Evolutionary conservation across 2,888 invertebrate species (phyloP).

Genomic region (Eilema sororculum): DNA sequence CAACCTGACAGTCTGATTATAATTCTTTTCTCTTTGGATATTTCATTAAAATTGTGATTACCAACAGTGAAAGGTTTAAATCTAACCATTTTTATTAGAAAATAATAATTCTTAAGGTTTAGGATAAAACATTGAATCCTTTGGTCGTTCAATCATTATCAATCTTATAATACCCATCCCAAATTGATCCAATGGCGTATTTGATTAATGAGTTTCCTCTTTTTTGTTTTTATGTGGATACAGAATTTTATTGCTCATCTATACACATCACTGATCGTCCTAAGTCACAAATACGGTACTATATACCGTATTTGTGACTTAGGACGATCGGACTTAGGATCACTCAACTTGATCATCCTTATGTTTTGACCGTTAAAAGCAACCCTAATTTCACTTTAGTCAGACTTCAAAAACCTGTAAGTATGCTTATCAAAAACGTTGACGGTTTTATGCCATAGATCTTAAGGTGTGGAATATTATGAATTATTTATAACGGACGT

Average conservation of each 20-base stretch:
- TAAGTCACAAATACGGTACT: too few relatives aligned
- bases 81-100: background rate
- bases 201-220: slow-evolving; percentile 4
- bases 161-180: background rate
- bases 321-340: too few relatives aligned
- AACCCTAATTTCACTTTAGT: slow-evolving; percentile 3
- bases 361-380: background rate
- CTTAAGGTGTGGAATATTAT: background rate
- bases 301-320: too few relatives aligned
- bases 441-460: background rate
- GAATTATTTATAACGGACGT: slow-evolving; percentile 10
- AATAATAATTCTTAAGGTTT: background rate
- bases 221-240: background rate
- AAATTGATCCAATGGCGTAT: background rate
- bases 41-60: background rate
- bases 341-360: background rate
- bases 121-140: background rate
- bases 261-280: background rate
- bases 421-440: background rate
- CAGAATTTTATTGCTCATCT: background rate
- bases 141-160: slow-evolving; percentile 1
- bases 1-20: too few relatives aligned
- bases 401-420: background rate
- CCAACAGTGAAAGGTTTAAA: background rate
- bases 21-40: background rate